Percentiles rank a stretch among this genome's conserved stretches.
Conservation (phyloP, 2,888 invertebrate species). For the Sepioteuthis lessoniana region DNA sequence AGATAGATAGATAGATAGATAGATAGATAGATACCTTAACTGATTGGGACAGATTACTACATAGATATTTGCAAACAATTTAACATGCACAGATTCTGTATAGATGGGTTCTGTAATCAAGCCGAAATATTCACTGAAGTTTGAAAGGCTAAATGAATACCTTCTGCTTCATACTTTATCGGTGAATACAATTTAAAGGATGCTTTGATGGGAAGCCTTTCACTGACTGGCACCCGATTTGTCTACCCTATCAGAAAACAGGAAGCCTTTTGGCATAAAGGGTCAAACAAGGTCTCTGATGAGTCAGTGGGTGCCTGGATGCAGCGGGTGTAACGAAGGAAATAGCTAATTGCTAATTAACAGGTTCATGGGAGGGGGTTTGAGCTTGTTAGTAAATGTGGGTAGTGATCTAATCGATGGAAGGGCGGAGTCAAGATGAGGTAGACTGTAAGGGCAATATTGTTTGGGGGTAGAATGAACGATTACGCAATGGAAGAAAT, state of each 20-base stretch:
- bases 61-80: neutral
- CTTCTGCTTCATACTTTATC: constrained; percentile 10
- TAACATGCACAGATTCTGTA: neutral
- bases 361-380: neutral
- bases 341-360: neutral
- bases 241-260: neutral
- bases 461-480: neutral
- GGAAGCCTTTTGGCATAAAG: neutral
- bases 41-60: neutral
- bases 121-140: neutral
- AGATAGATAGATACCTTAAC: neutral
- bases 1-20: neutral
- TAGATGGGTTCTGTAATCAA: neutral
- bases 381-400: neutral
- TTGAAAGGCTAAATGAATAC: neutral
- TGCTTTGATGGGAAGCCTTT: neutral
- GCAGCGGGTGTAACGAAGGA: neutral
- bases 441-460: neutral
- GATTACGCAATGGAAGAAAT: neutral
- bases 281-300: neutral
- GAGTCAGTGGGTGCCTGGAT: neutral
- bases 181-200: neutral
- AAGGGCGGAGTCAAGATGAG: neutral
- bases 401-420: neutral
- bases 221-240: neutral